A percentile compares a stretch with the other conserved stretches of the same genome.
phyloP scores from a whole-genome alignment of 2,797 vertebrate species.

The Antennarius maculatus region DNA sequence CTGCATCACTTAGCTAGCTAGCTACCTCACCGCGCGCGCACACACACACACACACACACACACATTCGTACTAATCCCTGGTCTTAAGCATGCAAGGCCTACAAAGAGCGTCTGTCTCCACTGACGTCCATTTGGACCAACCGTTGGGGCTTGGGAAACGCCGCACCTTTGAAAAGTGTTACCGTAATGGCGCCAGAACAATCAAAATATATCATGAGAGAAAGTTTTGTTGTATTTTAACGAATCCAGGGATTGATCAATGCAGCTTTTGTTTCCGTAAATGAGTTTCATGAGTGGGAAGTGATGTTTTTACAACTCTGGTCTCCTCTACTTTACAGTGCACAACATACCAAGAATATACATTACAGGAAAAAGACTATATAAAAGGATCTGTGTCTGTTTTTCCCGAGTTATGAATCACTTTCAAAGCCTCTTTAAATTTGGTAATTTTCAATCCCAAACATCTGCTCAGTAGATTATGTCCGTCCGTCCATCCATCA shows the following conservation, averaged over 20 bases:
- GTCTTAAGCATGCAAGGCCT: constrained; percentile 40
- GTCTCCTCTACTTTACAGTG: no score
- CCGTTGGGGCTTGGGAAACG: constrained; percentile 19
- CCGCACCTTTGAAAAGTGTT: constrained; percentile 26
- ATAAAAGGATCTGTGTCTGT: no score
- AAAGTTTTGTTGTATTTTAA: not conserved
- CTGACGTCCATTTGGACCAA: constrained; percentile 26
- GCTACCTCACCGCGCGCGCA: constrained; percentile 47
- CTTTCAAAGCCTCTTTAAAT: no score
- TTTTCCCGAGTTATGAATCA: no score
- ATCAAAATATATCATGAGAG: constrained; percentile 8
- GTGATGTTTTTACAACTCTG: not conserved
- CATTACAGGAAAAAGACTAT: not conserved
- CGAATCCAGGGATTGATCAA: not conserved
- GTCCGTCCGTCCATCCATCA: no score
- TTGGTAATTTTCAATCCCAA: no score
- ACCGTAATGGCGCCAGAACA: constrained; percentile 12
- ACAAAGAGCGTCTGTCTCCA: constrained; percentile 27
- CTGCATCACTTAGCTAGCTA: constrained; percentile 60
- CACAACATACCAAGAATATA: not conserved
- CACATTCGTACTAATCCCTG: constrained; percentile 33
- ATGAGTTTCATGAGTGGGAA: not conserved
- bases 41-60: constrained; percentile 17
- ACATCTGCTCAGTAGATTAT: no score
- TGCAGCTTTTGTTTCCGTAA: not conserved